Percentiles rank a stretch among this genome's conserved stretches.
phyloP scores from a whole-genome alignment of 1,140 invertebrate species.

The Lasaia peninsularis region DNA sequence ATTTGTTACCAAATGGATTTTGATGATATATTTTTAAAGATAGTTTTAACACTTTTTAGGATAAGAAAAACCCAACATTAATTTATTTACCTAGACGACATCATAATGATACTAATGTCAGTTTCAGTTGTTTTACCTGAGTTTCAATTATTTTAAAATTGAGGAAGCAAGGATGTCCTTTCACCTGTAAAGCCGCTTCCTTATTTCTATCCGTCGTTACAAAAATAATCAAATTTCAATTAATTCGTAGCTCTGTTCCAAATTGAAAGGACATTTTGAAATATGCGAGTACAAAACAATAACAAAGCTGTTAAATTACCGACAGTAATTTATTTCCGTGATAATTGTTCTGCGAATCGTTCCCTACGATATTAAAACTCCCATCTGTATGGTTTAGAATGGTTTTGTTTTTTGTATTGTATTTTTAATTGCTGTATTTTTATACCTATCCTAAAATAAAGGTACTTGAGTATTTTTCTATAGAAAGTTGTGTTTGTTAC shows the following conservation, averaged over 20 bases:
- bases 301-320: conserved; percentile 7
- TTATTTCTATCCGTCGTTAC: too few species aligned
- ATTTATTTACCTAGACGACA: too few species aligned
- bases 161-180: too few species aligned
- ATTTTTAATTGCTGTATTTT: neutral
- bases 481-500: neutral
- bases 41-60: too few species aligned
- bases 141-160: too few species aligned
- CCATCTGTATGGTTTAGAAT: neutral
- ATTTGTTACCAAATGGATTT: too few species aligned
- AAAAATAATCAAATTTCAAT: neutral
- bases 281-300: neutral
- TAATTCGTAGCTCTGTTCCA: neutral
- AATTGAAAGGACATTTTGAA: neutral
- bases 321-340: neutral
- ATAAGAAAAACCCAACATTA: too few species aligned
- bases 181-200: too few species aligned
- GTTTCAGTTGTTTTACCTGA: too few species aligned
- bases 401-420: neutral
- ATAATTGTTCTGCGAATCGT: conserved; percentile 6
- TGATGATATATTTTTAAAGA: too few species aligned
- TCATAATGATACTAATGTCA: too few species aligned
- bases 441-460: too few species aligned
- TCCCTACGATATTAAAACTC: neutral
- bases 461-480: neutral